A percentile compares a stretch with the other conserved stretches of the same genome.
Conservation (phyloP, 1,140 invertebrate species). For the Eueides isabella region DNA sequence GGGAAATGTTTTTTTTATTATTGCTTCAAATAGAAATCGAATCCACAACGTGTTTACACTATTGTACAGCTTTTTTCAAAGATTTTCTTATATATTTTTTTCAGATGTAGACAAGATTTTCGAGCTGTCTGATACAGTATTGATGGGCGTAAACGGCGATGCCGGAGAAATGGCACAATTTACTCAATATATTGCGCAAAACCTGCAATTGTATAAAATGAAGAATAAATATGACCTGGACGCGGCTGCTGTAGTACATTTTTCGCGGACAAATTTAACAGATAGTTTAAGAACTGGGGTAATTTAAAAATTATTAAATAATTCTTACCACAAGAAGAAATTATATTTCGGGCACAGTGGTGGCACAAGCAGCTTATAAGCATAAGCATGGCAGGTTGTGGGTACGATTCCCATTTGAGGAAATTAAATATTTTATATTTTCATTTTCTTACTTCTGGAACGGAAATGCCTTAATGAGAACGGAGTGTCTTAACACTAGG, state of each 20-base stretch:
- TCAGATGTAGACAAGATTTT: conserved; percentile 97
- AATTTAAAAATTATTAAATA: conserved; percentile 8
- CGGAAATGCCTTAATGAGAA: neutral
- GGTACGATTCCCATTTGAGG: neutral
- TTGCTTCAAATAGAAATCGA: too few species aligned
- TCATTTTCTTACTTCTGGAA: too few species aligned
- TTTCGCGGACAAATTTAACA: conserved; percentile 95
- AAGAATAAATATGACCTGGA: conserved; percentile 97
- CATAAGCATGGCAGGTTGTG: neutral
- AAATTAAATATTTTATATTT: neutral
- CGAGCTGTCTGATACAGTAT: conserved; percentile 91
- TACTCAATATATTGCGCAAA: conserved; percentile 97
- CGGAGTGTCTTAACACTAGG: neutral
- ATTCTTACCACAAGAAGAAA: too few species aligned
- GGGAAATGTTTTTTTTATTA: too few species aligned
- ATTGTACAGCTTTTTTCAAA: too few species aligned
- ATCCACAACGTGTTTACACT: too few species aligned
- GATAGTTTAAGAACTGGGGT: conserved; percentile 93
- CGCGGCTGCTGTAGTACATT: conserved; percentile 93
- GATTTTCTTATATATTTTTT: neutral
- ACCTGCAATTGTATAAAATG: conserved; percentile 98
- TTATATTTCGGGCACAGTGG: too few species aligned
- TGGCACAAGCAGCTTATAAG: neutral
- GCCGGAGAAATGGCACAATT: conserved; percentile 97
- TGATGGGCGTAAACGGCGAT: conserved; percentile 96